Evolutionary conservation across 2,888 invertebrate species (phyloP), one percentile per base, ranked within the genome.

Genomic region (Cosmopolites sordidus): DNA sequence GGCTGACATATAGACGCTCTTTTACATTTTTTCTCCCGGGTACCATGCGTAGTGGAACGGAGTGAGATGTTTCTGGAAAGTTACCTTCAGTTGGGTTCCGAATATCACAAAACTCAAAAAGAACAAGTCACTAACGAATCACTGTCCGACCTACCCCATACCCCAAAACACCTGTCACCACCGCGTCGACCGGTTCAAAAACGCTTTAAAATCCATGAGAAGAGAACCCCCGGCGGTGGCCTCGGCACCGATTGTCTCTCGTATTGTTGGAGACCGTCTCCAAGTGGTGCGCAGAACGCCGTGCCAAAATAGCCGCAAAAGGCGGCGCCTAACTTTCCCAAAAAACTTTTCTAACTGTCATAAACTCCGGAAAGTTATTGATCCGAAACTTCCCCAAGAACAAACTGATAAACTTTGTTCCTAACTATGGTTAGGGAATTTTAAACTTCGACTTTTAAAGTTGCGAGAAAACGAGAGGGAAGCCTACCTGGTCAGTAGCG

Each of bases 321-420:
- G 70, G 69, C 69, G 70, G 68, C 65, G 67, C 70, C 66, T 56
- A 60, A 60, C 60, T 59, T 62, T 58, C 55, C 49, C 65, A 71
- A 70, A 73, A 73, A 70, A 65, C 70, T 72, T 67, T 63, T 65
- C 68, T 66, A 72, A 73, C 70, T 71, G 72, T 71, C 72, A 72
- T 72, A 71, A 72, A 71, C 69, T 70, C 65, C 64, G 66, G 61
- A 62, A 60, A 58, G 56, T 60, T 58, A 56, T 58, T 55, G 58
- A 58, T 58, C 58, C 49, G 22, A 50, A 56, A 57, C 53, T 57
- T 40, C 43, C 44, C 56, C 51, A 53, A 60, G 59, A 63, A 64
- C 59, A 62, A 63, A 54, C 58, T 59, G 58, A 56, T 58, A 59
- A 61, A 58, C 56, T 59, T 58, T 43, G 51, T 9, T 48, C 56